Evolutionary conservation across 2,113 vertebrate genomes (phyloP).

Genomic region (Xenopus borealis): DNA sequence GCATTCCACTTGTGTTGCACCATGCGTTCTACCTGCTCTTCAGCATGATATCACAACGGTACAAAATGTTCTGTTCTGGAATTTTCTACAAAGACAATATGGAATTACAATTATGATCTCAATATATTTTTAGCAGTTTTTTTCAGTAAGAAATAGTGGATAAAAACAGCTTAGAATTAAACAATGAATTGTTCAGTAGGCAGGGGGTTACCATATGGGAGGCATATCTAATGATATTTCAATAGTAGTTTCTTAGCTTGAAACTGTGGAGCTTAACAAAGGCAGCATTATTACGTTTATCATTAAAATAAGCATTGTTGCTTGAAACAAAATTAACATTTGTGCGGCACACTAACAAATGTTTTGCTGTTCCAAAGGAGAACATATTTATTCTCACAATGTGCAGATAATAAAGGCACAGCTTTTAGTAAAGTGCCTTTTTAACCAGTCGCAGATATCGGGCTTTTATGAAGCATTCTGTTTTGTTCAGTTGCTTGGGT

Average conservation of each 20-base stretch:
- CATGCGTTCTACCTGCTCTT: too few species aligned
- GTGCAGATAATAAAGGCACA: background rate
- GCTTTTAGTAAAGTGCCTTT: background rate
- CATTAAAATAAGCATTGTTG: background rate
- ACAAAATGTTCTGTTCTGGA: too few species aligned
- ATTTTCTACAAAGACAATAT: too few species aligned
- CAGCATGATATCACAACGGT: too few species aligned
- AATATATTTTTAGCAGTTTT: too few species aligned
- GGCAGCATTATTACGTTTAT: background rate
- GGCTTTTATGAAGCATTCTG: background rate
- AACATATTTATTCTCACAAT: background rate
- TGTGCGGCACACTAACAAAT: background rate
- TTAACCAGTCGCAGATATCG: background rate
- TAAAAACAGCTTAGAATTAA: background rate
- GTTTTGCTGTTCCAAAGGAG: background rate
- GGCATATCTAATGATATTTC: background rate
- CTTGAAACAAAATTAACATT: conserved; percentile 3
- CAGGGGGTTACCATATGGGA: background rate
- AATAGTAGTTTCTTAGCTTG: background rate
- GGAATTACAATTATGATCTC: too few species aligned
- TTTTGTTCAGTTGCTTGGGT: background rate
- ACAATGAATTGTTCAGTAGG: background rate
- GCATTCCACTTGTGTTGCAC: too few species aligned
- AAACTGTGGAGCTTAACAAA: background rate
- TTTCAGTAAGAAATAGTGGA: background rate